These are phyloP conservation scores for Ephestia elutella DNA, from an alignment of 1,140 invertebrate genomes.

Conservation along the genomic window DNA sequence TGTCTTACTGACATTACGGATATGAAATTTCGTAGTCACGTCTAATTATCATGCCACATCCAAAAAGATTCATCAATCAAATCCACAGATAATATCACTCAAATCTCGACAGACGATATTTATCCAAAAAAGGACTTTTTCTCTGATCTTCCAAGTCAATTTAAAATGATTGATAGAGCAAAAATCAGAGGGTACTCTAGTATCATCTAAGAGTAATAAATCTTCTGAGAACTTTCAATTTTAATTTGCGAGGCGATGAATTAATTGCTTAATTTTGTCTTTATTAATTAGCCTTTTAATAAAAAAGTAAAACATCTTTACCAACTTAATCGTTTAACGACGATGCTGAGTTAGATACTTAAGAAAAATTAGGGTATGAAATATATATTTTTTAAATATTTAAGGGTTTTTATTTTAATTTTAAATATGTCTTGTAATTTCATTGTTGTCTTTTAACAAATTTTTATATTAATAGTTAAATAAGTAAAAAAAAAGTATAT, in stretches of 20 bases:
- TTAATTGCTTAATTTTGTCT: slow-evolving; percentile 7
- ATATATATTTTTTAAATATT: too few species aligned
- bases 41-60: not conserved
- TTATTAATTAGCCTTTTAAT: not conserved
- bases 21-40: not conserved
- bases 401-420: too few species aligned
- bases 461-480: too few species aligned
- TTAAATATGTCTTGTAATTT: too few species aligned
- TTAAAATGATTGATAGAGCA: slow-evolving; percentile 31
- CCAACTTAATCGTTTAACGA: not conserved
- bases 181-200: slow-evolving; percentile 5
- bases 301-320: not conserved
- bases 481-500: too few species aligned
- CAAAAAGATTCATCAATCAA: not conserved
- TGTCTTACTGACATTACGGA: not conserved
- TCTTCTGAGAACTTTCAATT: not conserved
- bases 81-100: slow-evolving; percentile 17
- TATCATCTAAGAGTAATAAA: not conserved
- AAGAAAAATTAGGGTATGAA: too few species aligned
- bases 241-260: not conserved
- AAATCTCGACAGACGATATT: slow-evolving; percentile 17
- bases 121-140: slow-evolving; percentile 8
- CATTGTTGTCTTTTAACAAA: too few species aligned
- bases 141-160: slow-evolving; percentile 28
- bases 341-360: too few species aligned